Conservation (phyloP, 2,888 invertebrate genomes). For the Heliconius cydno region DNA sequence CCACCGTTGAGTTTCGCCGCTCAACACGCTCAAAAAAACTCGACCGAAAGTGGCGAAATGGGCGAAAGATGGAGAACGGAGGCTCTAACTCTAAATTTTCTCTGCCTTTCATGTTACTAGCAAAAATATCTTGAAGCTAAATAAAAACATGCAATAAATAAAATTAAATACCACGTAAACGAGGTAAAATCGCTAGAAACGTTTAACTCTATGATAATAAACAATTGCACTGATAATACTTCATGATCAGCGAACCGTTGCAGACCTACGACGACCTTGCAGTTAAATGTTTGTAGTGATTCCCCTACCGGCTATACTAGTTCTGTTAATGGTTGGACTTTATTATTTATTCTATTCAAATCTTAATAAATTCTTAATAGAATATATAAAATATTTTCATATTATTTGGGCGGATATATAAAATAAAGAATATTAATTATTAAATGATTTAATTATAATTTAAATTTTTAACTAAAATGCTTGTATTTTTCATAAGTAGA, state of each 20-base stretch:
- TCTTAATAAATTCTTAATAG: too few species aligned
- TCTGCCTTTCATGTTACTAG: neutral
- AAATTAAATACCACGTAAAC: neutral
- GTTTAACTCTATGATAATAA: slow-evolving; percentile 9
- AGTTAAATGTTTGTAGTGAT: slow-evolving; percentile 8
- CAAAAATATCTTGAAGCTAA: neutral
- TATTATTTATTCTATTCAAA: neutral
- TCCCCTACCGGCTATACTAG: neutral
- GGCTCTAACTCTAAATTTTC: neutral
- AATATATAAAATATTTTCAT: too few species aligned
- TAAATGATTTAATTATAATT: too few species aligned
- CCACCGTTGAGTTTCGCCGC: neutral
- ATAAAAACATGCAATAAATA: neutral
- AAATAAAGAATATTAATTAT: too few species aligned
- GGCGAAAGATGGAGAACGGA: neutral
- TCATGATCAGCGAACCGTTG: slow-evolving; percentile 12
- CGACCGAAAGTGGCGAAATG: neutral
- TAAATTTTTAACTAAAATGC: too few species aligned
- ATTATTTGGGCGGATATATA: too few species aligned
- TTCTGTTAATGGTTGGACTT: neutral
- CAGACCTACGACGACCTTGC: slow-evolving; percentile 16
- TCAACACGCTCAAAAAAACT: neutral
- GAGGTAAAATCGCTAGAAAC: neutral
- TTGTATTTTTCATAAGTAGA: too few species aligned
- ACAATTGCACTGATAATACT: slow-evolving; percentile 22